Percentiles rank a stretch among this genome's conserved stretches.
phyloP scores from a whole-genome alignment of 2,888 invertebrate genomes.

The Tromatobia lineatoria region DNA sequence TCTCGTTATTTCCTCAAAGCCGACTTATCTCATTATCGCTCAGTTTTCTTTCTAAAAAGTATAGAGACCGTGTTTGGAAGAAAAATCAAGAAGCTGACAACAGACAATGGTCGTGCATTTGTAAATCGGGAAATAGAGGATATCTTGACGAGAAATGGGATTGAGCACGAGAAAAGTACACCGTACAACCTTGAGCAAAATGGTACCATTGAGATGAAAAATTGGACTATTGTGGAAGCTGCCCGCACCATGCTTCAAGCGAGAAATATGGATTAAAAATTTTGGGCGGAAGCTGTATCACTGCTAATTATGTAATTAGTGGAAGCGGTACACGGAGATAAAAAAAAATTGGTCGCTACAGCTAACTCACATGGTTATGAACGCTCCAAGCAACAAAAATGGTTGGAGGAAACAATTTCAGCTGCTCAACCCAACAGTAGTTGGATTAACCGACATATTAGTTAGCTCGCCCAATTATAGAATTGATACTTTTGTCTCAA shows the following conservation, averaged over 20 bases:
- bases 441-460: too few relatives aligned
- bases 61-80: neutral
- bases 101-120: conserved; percentile 67
- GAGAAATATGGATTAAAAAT: neutral
- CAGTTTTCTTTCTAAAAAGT: conserved; percentile 47
- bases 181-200: conserved; percentile 8
- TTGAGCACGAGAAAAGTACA: neutral
- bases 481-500: too few relatives aligned
- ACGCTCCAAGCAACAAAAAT: too few relatives aligned
- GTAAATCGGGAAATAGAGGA: conserved; percentile 48
- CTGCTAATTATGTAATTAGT: neutral
- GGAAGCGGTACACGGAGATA: conserved; percentile 7
- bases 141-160: neutral
- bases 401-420: too few relatives aligned
- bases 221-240: conserved; percentile 7
- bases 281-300: conserved; percentile 5
- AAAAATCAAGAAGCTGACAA: conserved; percentile 38
- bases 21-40: conserved; percentile 58
- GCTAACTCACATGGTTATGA: too few relatives aligned
- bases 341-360: too few relatives aligned
- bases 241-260: neutral
- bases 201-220: neutral
- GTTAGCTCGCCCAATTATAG: too few relatives aligned
- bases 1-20: conserved; percentile 63
- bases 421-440: too few relatives aligned